Evolutionary conservation across 2,888 invertebrate species (phyloP).

Genomic region (Synergus japonicus): DNA sequence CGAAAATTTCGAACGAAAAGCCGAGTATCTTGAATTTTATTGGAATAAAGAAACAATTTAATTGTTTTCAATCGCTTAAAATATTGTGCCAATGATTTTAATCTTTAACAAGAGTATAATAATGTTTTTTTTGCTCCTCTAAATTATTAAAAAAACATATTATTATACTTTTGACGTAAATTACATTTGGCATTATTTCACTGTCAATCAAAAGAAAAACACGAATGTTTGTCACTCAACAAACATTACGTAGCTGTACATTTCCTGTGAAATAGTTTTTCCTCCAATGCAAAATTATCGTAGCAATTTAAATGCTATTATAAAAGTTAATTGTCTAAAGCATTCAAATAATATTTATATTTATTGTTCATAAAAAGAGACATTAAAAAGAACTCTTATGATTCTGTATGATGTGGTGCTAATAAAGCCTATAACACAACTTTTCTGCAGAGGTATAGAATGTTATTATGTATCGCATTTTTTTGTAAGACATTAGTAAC

Average conservation of each 20-base stretch:
- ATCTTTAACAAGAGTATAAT: neutral
- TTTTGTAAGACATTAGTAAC: neutral
- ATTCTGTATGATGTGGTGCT: too few species aligned
- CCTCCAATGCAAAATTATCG: neutral
- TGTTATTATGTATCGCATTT: neutral
- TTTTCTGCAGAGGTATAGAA: neutral
- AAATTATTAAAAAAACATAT: neutral
- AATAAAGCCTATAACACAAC: too few species aligned
- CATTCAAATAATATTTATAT: neutral
- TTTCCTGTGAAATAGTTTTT: neutral
- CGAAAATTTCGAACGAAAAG: too few species aligned
- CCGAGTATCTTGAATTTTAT: too few species aligned
- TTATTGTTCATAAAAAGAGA: too few species aligned
- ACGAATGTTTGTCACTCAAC: neutral
- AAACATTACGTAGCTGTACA: neutral
- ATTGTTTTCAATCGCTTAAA: too few species aligned
- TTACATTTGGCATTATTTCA: slow-evolving; percentile 3
- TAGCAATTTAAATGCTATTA: neutral
- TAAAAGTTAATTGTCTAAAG: neutral
- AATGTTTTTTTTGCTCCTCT: too few species aligned
- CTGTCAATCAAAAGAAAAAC: neutral
- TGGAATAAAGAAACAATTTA: too few species aligned
- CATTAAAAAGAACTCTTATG: too few species aligned
- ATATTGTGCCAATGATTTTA: neutral
- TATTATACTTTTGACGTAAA: slow-evolving; percentile 11